Evolutionary conservation across 2,113 vertebrate species (phyloP), one percentile per base, ranked within the genome.

Genomic region (Rynchops niger): DNA sequence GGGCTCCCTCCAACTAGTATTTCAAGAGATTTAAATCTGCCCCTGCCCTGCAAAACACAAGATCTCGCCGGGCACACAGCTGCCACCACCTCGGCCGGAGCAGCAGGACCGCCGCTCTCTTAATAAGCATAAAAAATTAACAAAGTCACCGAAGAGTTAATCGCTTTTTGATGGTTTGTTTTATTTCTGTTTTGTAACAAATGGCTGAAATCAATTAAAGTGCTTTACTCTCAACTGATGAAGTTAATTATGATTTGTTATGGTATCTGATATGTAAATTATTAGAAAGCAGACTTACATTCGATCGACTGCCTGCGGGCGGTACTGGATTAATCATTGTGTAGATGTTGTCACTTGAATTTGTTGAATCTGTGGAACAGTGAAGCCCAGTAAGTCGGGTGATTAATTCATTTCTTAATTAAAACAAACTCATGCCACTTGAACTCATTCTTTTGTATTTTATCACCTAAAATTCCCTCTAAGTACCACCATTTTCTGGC

Each of bases 261-360:
- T 98, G 98, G 98, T 98, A 98, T 98, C 98, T 98, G 98, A 98
- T 98, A 98, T 98, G 98, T 98, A 98, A 98, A 98, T 97, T 97
- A 98, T 98, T 96, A 98, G 97, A 98, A 97, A 98, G 97, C 98
- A 97, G 90, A 98, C 99, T 99, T 98, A 99, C 99, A 95, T 99
- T 99, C 98, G 99, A 99, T 97, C 99, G 98, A 98, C 99, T 99
- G 97, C 99, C 99, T 98, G 98, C 98, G 30, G 98, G 98, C 85
- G 99, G 99, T 98, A 99, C 99, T 90, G 99, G 99, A 98, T 99
- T 99, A 98, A 99, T 99, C 99, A 99, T 99, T 98, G 99, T 99
- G 98, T 99, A 99, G 98, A 99, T 99, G 98, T 99, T 99, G 98
- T 99, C 99, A 98, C 99, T 99, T 97, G 99, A 99, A 98, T 99